phyloP scores from a whole-genome alignment of 2,888 invertebrate species.

The Lasioglossum marginatum region DNA sequence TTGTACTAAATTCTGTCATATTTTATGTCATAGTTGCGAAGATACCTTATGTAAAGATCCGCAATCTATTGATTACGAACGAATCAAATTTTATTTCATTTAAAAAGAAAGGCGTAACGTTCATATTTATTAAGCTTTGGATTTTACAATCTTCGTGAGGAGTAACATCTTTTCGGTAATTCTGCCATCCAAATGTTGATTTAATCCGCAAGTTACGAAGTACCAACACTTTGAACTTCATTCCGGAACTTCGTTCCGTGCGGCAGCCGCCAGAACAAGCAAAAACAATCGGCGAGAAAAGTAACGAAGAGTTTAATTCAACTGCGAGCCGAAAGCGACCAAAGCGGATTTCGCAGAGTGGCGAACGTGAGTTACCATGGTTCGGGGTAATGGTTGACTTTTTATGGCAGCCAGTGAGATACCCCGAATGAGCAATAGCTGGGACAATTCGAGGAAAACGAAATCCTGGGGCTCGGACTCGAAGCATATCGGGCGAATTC shows the following conservation, averaged over 20 bases:
- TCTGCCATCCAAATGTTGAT: too few relatives aligned
- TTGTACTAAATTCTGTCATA: too few relatives aligned
- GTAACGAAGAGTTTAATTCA: background rate
- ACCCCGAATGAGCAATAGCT: background rate
- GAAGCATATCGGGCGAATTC: background rate
- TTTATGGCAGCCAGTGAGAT: background rate
- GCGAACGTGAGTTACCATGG: background rate
- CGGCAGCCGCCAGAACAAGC: background rate
- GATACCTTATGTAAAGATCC: too few relatives aligned
- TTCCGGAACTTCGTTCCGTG: background rate
- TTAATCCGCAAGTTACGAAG: too few relatives aligned
- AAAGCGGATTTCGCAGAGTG: background rate
- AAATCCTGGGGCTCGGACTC: background rate
- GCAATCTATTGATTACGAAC: too few relatives aligned
- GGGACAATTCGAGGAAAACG: background rate
- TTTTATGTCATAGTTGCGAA: too few relatives aligned
- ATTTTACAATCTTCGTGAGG: too few relatives aligned
- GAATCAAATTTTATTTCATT: too few relatives aligned
- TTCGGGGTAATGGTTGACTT: background rate
- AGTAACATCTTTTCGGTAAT: too few relatives aligned
- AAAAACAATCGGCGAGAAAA: background rate
- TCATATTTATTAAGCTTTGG: too few relatives aligned
- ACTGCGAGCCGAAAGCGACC: background rate
- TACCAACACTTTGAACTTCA: too few relatives aligned
- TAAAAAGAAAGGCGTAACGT: too few relatives aligned